These are phyloP conservation scores for Atlantisia rogersi DNA, from an alignment of 2,113 vertebrate species.

Conservation along the genomic window DNA sequence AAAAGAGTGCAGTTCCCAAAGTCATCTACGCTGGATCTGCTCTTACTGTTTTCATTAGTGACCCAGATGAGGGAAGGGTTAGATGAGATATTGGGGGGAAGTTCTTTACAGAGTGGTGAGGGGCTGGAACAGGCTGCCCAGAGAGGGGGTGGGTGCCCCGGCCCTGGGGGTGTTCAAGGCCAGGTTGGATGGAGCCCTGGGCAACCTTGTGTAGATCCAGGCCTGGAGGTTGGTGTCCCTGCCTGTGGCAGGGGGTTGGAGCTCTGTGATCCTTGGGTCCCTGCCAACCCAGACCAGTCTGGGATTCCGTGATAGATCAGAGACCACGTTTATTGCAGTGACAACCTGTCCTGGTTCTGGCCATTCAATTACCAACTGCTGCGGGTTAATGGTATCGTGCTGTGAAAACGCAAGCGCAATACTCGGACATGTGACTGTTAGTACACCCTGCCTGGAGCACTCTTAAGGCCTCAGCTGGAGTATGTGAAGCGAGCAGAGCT, in stretches of 20 bases:
- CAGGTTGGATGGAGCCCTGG: too few species aligned
- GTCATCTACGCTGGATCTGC: neutral
- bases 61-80: neutral
- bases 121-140: too few species aligned
- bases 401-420: neutral
- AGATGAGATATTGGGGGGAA: too few species aligned
- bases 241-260: too few species aligned
- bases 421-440: neutral
- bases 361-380: neutral
- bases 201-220: too few species aligned
- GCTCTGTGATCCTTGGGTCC: too few species aligned
- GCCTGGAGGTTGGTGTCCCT: too few species aligned
- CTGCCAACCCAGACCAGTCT: too few species aligned
- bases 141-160: too few species aligned
- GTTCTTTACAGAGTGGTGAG: too few species aligned
- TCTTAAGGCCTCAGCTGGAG: neutral
- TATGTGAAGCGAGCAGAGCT: neutral
- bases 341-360: neutral
- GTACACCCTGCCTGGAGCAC: neutral
- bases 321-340: conserved; percentile 15
- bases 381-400: neutral
- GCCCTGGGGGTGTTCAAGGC: too few species aligned
- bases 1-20: neutral
- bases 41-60: neutral
- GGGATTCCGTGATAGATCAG: neutral